A percentile compares a stretch with the other conserved stretches of the same genome.
Conservation (phyloP, 1,140 invertebrate genomes). For the Hycleus cichorii region DNA sequence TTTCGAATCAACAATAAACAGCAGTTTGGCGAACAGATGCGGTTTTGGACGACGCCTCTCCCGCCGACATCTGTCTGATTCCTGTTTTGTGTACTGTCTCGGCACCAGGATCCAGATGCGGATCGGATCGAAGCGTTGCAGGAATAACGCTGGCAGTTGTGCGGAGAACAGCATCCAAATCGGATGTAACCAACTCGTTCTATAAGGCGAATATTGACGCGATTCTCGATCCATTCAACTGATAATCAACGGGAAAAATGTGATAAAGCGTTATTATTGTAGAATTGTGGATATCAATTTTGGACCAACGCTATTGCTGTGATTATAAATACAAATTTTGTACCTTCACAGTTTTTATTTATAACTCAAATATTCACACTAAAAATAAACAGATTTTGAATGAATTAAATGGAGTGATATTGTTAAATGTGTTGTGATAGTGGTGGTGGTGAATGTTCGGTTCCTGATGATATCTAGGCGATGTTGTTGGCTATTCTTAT, state of each 20-base stretch:
- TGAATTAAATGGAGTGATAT: slow-evolving; percentile 11
- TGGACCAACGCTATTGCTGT: no score
- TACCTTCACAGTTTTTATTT: slow-evolving; percentile 13
- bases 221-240: no score
- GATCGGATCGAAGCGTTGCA: not conserved
- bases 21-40: no score
- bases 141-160: not conserved
- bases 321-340: not conserved
- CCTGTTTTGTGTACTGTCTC: no score
- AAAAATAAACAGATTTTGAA: not conserved
- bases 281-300: no score
- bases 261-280: no score
- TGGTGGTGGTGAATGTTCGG: slow-evolving; percentile 5
- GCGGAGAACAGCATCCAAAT: not conserved
- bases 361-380: not conserved
- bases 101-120: no score
- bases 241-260: no score
- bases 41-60: no score
- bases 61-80: no score
- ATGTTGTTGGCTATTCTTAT: slow-evolving; percentile 10
- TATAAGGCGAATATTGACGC: not conserved
- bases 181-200: not conserved
- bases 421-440: not conserved
- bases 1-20: no score
- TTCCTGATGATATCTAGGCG: slow-evolving; percentile 14